These are phyloP conservation scores for Sinella curviseta DNA, from an alignment of 1,140 invertebrate genomes.

Conservation along the genomic window DNA sequence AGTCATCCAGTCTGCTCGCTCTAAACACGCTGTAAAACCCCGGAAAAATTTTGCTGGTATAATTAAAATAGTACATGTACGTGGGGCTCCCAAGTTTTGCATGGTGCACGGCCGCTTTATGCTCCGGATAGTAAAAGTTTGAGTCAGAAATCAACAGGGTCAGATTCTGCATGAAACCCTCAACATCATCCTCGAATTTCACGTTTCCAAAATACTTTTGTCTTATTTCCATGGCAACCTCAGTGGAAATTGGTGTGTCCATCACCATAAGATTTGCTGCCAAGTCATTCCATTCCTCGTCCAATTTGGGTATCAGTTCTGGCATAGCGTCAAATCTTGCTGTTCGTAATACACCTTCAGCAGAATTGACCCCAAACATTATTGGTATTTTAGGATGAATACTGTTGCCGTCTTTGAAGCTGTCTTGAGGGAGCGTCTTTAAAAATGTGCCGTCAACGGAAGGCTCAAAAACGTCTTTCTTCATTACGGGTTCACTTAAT, in stretches of 20 bases:
- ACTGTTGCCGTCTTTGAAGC: slow-evolving; percentile 51
- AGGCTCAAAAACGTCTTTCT: slow-evolving; percentile 47
- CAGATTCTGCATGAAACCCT: neutral
- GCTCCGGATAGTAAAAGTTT: neutral
- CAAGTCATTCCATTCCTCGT: neutral
- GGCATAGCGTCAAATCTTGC: neutral
- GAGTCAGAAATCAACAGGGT: neutral
- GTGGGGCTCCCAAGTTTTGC: neutral
- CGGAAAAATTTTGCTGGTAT: neutral
- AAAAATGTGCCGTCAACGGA: slow-evolving; percentile 53
- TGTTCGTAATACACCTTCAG: slow-evolving; percentile 56
- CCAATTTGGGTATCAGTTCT: neutral
- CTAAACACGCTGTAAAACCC: neutral
- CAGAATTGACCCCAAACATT: slow-evolving; percentile 62
- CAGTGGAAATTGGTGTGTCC: neutral
- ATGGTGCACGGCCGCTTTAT: neutral
- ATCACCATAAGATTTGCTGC: neutral
- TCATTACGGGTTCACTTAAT: slow-evolving; percentile 19
- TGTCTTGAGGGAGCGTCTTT: slow-evolving; percentile 53
- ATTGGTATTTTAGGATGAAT: slow-evolving; percentile 62
- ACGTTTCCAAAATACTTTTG: neutral
- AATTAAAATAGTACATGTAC: neutral
- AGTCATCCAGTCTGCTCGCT: neutral
- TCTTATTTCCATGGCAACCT: neutral
- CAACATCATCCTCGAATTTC: neutral